Percentiles rank a stretch among this genome's conserved stretches.
Evolutionary conservation across 2,797 vertebrate genomes (phyloP).

Genomic region (Poeciliopsis gracilis): DNA sequence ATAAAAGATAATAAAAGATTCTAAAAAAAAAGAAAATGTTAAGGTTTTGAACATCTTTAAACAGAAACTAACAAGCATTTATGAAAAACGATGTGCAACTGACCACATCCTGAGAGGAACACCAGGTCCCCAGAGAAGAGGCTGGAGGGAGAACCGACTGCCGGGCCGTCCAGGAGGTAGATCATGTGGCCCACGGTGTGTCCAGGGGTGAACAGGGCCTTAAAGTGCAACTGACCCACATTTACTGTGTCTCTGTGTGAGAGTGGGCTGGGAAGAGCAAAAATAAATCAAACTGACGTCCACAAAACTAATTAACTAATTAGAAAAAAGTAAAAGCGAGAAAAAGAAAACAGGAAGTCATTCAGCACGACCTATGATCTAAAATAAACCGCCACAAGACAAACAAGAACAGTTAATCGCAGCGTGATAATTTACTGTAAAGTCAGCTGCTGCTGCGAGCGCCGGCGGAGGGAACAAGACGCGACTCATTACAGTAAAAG

Average conservation of each 20-base stretch:
- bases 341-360: background rate
- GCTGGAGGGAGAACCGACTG: constrained; percentile 85
- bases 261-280: constrained; percentile 80
- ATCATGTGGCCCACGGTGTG: constrained; percentile 97
- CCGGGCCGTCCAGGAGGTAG: constrained; percentile 89
- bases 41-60: background rate
- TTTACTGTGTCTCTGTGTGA: constrained; percentile 87
- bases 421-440: constrained; percentile 35
- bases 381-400: background rate
- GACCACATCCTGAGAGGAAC: constrained; percentile 96
- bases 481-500: constrained; percentile 10
- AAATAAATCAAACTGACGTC: background rate
- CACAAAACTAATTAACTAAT: background rate
- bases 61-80: background rate
- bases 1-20: background rate
- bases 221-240: constrained; percentile 88
- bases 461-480: constrained; percentile 33
- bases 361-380: background rate
- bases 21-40: background rate
- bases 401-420: constrained; percentile 8
- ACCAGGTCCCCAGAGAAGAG: constrained; percentile 97
- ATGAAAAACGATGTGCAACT: constrained; percentile 45
- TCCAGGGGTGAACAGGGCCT: constrained; percentile 91
- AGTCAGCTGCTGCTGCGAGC: constrained; percentile 42
- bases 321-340: background rate